Evolutionary conservation across 2,113 vertebrate genomes (phyloP), one percentile per base, ranked within the genome.

Genomic region (Trachemys scripta): DNA sequence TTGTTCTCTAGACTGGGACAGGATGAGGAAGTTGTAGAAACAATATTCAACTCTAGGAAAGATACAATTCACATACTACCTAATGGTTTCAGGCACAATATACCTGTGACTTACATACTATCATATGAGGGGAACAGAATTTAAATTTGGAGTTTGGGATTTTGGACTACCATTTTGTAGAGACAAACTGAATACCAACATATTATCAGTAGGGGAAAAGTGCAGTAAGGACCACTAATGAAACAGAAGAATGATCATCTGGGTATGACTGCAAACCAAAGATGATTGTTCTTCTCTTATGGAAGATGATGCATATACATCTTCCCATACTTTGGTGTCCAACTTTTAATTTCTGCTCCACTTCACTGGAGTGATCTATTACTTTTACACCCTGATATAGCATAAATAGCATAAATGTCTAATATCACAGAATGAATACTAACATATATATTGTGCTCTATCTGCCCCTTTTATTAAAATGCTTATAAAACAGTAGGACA

Each of bases 241-340:
- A 94, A 57, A 53, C 6, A 72, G 20, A 22, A 90, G 35, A 49
- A 47, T 8, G 6, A 78, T 45, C 72, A 42, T 27, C 42, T 78
- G 25, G 25, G 35, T 89, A 49, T 4, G 24, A 24, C 24, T 38
- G 91, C 27, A 90, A 88, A 57, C 31, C 9, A 50, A 78, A 59
- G 50, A 86, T 10, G 16, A 59, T 59, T 78, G n/a, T 10, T 84
- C 83, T 72, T 81, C 79, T 16, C 12, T 80, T 49, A 54, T 10
- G 42, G 90, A 59, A 53, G 49, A 8, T 31, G 85, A 35, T 80
- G 7, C 25, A 65, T 57, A 53, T 1, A 4, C 38, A 7, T 50
- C 35, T 11, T n/a, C 78, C 42, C 0, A 0, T 81, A 25, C 20
- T 57, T 92, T 42, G 8, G 42, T 20, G 85, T 45, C 22, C 86